Evolutionary conservation across 2,797 vertebrate species (phyloP).

Genomic region (Labeo calbasu): DNA sequence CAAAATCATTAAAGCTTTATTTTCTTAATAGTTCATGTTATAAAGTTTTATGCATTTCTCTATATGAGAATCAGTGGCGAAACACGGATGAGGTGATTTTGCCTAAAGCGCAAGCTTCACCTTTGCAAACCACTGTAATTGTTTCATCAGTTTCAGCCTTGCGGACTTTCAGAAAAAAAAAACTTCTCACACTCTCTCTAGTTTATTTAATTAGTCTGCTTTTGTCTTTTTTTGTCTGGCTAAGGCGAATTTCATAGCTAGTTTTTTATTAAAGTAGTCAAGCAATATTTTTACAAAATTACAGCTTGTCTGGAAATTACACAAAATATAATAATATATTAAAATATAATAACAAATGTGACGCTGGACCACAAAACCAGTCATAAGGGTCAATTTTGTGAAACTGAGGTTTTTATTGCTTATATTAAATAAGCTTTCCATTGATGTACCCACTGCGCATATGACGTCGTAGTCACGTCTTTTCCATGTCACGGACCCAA

Average conservation of each 20-base stretch:
- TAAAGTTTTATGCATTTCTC: not conserved
- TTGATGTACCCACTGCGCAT: too few species aligned
- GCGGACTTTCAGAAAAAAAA: not conserved
- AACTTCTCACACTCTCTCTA: not conserved
- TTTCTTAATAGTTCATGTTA: not conserved
- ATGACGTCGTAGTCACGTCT: too few species aligned
- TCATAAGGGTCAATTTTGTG: too few species aligned
- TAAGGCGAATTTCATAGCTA: not conserved
- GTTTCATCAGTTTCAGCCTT: not conserved
- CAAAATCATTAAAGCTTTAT: not conserved
- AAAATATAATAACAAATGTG: not conserved
- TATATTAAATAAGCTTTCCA: too few species aligned
- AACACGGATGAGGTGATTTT: not conserved
- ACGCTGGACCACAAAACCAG: too few species aligned
- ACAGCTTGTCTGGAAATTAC: not conserved
- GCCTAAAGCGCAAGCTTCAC: not conserved
- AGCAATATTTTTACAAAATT: too few species aligned
- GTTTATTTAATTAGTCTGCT: not conserved
- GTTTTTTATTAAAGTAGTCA: not conserved
- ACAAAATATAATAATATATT: not conserved
- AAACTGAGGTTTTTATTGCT: too few species aligned
- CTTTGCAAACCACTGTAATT: conserved; percentile 13
- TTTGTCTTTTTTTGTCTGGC: not conserved
- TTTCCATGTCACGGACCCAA: too few species aligned
- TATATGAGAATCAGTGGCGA: not conserved